Percentiles rank a stretch among this genome's conserved stretches.
These are phyloP conservation scores for Linnaemya vulpina DNA, from an alignment of 2,888 invertebrate genomes.

Conservation along the genomic window DNA sequence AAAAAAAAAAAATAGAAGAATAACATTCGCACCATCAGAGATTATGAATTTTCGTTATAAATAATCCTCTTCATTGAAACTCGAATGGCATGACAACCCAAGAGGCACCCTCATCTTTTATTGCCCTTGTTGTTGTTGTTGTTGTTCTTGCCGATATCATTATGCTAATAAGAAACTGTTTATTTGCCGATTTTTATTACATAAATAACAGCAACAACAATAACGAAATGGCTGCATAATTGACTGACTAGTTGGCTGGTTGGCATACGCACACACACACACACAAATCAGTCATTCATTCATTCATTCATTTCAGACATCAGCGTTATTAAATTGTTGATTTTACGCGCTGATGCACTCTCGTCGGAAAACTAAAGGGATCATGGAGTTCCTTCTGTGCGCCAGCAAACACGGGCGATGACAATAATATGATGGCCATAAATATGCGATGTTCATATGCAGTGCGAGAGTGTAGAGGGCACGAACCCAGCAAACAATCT, in stretches of 20 bases:
- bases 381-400: slow-evolving; percentile 26
- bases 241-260: slow-evolving; percentile 21
- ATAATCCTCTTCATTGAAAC: slow-evolving; percentile 11
- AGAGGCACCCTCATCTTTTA: slow-evolving; percentile 65
- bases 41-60: slow-evolving; percentile 40
- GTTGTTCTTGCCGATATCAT: slow-evolving; percentile 31
- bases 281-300: neutral
- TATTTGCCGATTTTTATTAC: slow-evolving; percentile 38
- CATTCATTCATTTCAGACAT: neutral
- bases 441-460: slow-evolving; percentile 74
- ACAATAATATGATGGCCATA: slow-evolving; percentile 69
- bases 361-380: slow-evolving; percentile 25
- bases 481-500: slow-evolving; percentile 17
- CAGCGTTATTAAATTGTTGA: slow-evolving; percentile 68
- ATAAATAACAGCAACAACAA: slow-evolving; percentile 1
- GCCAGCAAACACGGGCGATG: slow-evolving; percentile 35
- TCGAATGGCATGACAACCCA: slow-evolving; percentile 57
- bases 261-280: slow-evolving; percentile 45
- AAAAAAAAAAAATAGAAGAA: slow-evolving; percentile 66
- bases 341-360: slow-evolving; percentile 69
- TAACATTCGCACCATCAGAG: slow-evolving; percentile 66
- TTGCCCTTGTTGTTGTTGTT: slow-evolving; percentile 10
- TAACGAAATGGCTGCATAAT: slow-evolving; percentile 29
- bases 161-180: slow-evolving; percentile 69
- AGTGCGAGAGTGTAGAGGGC: neutral